Percentiles rank a stretch among this genome's conserved stretches.
Evolutionary conservation across 2,797 vertebrate species (phyloP).

Genomic region (Sylvilagus floridanus): DNA sequence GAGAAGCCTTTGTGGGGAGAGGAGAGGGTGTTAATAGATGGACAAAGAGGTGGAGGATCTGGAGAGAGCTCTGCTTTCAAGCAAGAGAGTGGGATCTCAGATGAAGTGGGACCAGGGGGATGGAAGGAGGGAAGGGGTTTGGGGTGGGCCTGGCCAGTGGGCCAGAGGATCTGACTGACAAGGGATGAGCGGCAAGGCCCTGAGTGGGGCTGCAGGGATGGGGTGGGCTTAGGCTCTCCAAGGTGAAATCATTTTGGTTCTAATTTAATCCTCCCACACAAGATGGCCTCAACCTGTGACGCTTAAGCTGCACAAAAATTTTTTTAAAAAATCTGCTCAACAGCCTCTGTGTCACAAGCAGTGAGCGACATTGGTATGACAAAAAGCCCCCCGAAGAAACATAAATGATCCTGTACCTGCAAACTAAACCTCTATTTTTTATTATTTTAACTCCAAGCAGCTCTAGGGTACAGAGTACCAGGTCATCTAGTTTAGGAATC

Average conservation of each 20-base stretch:
- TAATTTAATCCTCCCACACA: neutral
- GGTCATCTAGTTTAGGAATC: neutral
- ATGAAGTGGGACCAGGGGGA: neutral
- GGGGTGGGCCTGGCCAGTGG: rapidly evolving
- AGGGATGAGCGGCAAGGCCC: neutral
- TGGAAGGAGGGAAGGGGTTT: neutral
- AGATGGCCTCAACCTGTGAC: neutral
- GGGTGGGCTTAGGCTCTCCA: neutral
- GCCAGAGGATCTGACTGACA: neutral
- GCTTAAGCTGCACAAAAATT: neutral
- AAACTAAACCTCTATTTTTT: neutral
- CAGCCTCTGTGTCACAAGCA: neutral
- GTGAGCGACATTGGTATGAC: neutral
- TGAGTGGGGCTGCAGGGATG: neutral
- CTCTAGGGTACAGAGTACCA: neutral
- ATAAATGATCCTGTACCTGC: neutral
- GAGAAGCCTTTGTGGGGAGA: neutral
- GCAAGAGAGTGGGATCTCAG: neutral
- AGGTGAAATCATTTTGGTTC: neutral
- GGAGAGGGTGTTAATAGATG: neutral
- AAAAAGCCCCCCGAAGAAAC: neutral
- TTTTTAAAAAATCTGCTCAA: neutral
- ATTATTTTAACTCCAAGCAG: neutral
- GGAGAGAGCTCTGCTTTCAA: neutral
- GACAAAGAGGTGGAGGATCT: neutral